A percentile compares a stretch with the other conserved stretches of the same genome.
These are phyloP conservation scores for Sebastes variabilis DNA, from an alignment of 2,797 vertebrate genomes.

Conservation along the genomic window DNA sequence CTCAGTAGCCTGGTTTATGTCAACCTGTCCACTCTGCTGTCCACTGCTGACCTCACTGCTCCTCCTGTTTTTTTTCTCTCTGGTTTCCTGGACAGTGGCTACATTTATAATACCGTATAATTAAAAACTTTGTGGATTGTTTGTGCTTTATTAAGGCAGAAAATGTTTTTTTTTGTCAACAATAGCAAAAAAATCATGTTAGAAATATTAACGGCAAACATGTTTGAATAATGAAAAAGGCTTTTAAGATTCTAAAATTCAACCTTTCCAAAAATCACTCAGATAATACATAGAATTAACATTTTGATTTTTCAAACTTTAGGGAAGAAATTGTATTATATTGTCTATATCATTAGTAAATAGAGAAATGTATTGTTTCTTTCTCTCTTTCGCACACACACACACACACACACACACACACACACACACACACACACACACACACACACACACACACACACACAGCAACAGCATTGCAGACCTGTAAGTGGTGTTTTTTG, in stretches of 20 bases:
- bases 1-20: constrained; percentile 56
- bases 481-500: constrained; percentile 27
- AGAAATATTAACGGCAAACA: not conserved
- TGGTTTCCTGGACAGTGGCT: not conserved
- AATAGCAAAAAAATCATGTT: not conserved
- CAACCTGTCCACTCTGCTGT: constrained; percentile 36
- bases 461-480: not conserved
- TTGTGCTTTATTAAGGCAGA: not conserved
- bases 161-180: not conserved
- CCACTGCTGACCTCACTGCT: constrained; percentile 40
- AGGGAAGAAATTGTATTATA: not conserved
- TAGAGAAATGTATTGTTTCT: not conserved
- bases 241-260: not conserved
- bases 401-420: not conserved
- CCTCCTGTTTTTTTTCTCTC: not conserved
- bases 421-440: not conserved
- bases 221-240: not conserved
- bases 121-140: not conserved
- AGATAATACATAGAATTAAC: not conserved
- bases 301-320: not conserved
- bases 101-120: not conserved
- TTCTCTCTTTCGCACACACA: not conserved
- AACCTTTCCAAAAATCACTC: not conserved
- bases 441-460: not conserved
- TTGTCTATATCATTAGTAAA: not conserved